phyloP scores from a whole-genome alignment of 1,140 invertebrate species.

The Drosophila nigromelanica region DNA sequence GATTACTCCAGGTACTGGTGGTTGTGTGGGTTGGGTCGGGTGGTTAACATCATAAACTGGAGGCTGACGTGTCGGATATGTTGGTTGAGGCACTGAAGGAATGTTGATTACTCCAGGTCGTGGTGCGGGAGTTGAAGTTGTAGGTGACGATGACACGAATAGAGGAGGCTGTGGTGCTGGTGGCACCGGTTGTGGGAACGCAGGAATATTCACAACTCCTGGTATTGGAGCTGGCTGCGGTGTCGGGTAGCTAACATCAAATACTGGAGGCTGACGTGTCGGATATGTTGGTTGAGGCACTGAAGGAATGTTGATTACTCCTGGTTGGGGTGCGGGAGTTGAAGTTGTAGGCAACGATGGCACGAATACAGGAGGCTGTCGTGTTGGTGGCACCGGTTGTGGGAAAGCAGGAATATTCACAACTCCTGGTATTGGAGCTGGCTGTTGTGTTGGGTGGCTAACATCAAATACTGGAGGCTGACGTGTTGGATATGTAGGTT shows the following conservation, averaged over 20 bases:
- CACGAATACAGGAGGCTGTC: constrained; percentile 37
- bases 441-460: constrained; percentile 9
- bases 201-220: constrained; percentile 29
- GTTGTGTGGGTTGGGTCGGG: constrained; percentile 2
- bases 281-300: constrained; percentile 19
- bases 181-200: not conserved
- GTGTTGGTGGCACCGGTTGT: constrained; percentile 39
- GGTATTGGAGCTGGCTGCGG: not conserved
- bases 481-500: constrained; percentile 20
- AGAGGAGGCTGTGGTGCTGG: constrained; percentile 6
- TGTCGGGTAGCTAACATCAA: constrained; percentile 13
- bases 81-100: constrained; percentile 41
- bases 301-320: constrained; percentile 52
- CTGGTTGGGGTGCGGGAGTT: constrained; percentile 21
- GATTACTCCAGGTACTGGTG: constrained; percentile 20
- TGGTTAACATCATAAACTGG: constrained; percentile 11
- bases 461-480: not conserved
- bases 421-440: constrained; percentile 26
- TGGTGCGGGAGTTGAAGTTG: constrained; percentile 1
- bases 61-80: constrained; percentile 19
- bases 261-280: constrained; percentile 6
- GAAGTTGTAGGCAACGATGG: constrained; percentile 9
- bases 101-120: constrained; percentile 47
- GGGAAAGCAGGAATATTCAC: constrained; percentile 49
- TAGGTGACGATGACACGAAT: constrained; percentile 22